Conservation (phyloP, 2,113 vertebrate species). For the Craseonycteris thonglongyai region DNA sequence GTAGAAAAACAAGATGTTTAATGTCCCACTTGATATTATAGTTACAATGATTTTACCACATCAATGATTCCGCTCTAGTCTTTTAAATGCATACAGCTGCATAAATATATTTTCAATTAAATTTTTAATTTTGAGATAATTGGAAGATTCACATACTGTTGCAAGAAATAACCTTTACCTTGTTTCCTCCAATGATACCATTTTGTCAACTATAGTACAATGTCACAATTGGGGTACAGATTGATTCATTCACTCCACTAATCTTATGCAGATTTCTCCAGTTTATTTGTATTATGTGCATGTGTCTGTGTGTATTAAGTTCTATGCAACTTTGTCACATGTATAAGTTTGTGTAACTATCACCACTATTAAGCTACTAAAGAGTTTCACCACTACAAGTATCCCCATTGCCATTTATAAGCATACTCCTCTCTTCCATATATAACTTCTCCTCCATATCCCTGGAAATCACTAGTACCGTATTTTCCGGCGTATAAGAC, state of each 20-base stretch:
- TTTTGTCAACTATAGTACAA: neutral
- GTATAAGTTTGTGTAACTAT: neutral
- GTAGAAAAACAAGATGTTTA: neutral
- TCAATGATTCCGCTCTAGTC: neutral
- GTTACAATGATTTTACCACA: neutral
- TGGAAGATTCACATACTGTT: neutral
- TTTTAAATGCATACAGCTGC: neutral
- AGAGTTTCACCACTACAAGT: neutral
- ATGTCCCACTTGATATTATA: neutral
- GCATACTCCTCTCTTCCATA: neutral
- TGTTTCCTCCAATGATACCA: neutral
- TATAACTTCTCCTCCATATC: neutral
- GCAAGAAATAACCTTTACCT: neutral
- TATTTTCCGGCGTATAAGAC: too few species aligned
- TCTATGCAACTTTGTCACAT: neutral
- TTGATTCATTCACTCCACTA: rapidly evolving
- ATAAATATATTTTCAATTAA: neutral
- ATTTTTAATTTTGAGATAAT: neutral
- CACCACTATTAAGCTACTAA: neutral
- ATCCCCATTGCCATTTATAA: neutral
- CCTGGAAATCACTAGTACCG: neutral
- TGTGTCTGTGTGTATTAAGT: neutral
- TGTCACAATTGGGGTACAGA: neutral
- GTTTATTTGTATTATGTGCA: neutral
- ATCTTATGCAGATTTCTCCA: neutral